phyloP scores from a whole-genome alignment of 2,888 invertebrate genomes.

The Machimus rusticus region DNA sequence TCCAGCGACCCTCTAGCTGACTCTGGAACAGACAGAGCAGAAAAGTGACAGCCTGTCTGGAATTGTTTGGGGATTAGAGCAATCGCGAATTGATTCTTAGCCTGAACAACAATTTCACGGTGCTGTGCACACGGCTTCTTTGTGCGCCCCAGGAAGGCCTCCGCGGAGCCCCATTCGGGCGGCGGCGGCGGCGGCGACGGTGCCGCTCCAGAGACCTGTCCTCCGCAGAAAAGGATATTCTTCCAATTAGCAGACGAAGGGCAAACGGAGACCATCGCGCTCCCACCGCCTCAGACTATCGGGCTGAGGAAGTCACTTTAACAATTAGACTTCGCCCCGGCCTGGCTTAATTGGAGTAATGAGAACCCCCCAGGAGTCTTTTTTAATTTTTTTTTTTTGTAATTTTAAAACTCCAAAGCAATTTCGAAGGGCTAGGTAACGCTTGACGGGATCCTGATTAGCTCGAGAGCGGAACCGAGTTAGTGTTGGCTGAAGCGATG shows the following conservation, averaged over 20 bases:
- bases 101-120: slow-evolving; percentile 25
- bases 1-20: not conserved
- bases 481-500: not conserved
- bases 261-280: not conserved
- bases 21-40: slow-evolving; percentile 16
- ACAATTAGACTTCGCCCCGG: not conserved
- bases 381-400: not conserved
- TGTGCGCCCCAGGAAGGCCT: not conserved
- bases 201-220: not conserved
- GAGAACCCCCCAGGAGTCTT: not conserved
- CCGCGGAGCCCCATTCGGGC: no score
- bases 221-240: not conserved
- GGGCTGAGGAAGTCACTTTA: not conserved
- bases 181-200: not conserved
- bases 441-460: not conserved
- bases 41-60: slow-evolving; percentile 32
- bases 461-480: not conserved
- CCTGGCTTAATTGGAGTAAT: not conserved
- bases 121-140: not conserved
- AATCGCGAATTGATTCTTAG: slow-evolving; percentile 29
- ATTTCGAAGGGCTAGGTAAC: not conserved
- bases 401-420: not conserved
- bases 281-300: not conserved
- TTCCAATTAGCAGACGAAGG: not conserved
- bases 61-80: slow-evolving; percentile 23